These are phyloP conservation scores for Zhengitettix transpicula DNA, from an alignment of 2,888 invertebrate genomes.

Conservation along the genomic window DNA sequence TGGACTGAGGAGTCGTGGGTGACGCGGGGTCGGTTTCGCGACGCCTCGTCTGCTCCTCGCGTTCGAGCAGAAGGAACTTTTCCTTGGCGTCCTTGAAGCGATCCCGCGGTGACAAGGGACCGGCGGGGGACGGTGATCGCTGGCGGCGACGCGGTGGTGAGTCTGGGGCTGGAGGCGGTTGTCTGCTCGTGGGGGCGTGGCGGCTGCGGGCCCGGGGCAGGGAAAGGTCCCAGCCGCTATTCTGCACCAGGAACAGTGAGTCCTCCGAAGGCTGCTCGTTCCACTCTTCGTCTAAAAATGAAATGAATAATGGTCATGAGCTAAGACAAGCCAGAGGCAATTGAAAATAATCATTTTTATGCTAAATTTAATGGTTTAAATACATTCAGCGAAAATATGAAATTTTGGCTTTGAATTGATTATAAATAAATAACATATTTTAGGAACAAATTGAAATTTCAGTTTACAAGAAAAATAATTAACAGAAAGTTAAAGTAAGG, in stretches of 20 bases:
- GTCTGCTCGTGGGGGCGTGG: slow-evolving; percentile 23
- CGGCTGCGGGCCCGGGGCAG: slow-evolving; percentile 22
- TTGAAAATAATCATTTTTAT: too few relatives aligned
- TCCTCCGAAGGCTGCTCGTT: slow-evolving; percentile 41
- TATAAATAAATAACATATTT: too few relatives aligned
- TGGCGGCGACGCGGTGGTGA: slow-evolving; percentile 19
- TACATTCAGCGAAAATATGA: too few relatives aligned
- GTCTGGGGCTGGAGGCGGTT: slow-evolving; percentile 23
- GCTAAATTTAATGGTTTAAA: too few relatives aligned
- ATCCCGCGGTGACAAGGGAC: slow-evolving; percentile 7
- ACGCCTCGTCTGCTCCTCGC: slow-evolving; percentile 40
- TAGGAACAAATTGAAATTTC: too few relatives aligned
- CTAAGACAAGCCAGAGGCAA: too few relatives aligned
- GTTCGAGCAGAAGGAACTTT: slow-evolving; percentile 65
- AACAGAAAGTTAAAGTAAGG: too few relatives aligned
- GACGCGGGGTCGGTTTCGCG: not conserved
- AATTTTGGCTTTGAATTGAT: too few relatives aligned
- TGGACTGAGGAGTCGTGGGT: not conserved
- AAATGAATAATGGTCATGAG: not conserved
- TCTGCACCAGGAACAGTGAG: slow-evolving; percentile 36
- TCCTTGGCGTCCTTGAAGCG: slow-evolving; percentile 69
- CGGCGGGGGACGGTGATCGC: slow-evolving; percentile 25
- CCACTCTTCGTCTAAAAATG: slow-evolving; percentile 60
- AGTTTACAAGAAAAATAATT: too few relatives aligned
- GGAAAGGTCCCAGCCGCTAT: slow-evolving; percentile 8